Base-by-base conservation (phyloP, 2,888 invertebrate genomes). In the Pterobdella sp. region DNA sequence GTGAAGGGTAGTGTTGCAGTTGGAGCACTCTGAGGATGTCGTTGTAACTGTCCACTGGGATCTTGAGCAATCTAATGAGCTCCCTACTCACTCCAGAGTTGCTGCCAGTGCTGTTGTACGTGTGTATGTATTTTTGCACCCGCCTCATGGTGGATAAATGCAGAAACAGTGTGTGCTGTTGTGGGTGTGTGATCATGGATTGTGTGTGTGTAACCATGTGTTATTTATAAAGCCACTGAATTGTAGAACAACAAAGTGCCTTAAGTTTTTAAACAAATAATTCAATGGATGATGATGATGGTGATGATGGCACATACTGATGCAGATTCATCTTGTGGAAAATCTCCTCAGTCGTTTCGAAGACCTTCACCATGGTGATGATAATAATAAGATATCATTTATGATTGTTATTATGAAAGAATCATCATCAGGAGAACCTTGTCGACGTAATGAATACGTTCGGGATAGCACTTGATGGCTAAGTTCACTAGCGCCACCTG, bases 381-480 rank as follows among this genome's bases (percentile, higher is more conserved):
- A n/a, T n/a, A n/a, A n/a, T n/a, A n/a, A n/a, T n/a, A n/a, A n/a
- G n/a, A n/a, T n/a, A n/a, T n/a, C n/a, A n/a, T n/a, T n/a, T n/a
- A n/a, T n/a, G n/a, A n/a, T n/a, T n/a, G n/a, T n/a, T n/a, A n/a
- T n/a, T n/a, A n/a, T n/a, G n/a, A n/a, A n/a, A n/a, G n/a, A n/a
- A n/a, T n/a, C n/a, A n/a, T n/a, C n/a, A n/a, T n/a, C n/a, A n/a
- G n/a, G n/a, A n/a, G n/a, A n/a, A 97, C 96, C 81, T 93, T 91
- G 84, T 97, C 95, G 1, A 96, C 94, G 81, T 94, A 96, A 83
- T 93, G 92, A 26, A 94, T 89, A 80, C 92, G 88, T 81, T 94
- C 92, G 0, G 94, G 93, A 85, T 98, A 98, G 82, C 96, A 96
- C 81, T 95, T 93, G 80, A 96, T 90, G 0, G 97, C 95, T 76